Conservation (phyloP, 2,113 vertebrate species). For the Dipodomys merriami region DNA sequence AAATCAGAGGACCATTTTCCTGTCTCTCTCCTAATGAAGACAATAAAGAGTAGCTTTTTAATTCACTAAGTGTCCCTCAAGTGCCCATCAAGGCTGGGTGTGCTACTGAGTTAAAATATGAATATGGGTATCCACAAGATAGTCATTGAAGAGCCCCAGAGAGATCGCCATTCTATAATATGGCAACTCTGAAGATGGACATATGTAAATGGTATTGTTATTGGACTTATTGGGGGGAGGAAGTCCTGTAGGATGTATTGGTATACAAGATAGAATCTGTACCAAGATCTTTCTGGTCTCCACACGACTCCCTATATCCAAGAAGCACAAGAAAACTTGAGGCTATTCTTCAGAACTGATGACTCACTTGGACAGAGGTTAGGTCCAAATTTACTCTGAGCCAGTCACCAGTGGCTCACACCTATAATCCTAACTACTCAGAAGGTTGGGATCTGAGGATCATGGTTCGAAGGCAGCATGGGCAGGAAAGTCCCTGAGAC, state of each 20-base stretch:
- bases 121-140: background rate
- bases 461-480: too few species aligned
- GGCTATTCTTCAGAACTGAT: background rate
- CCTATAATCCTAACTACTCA: too few species aligned
- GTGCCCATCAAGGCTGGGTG: background rate
- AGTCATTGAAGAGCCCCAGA: background rate
- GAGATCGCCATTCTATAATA: background rate
- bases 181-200: background rate
- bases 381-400: background rate
- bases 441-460: too few species aligned
- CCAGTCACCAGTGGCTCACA: too few species aligned
- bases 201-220: background rate
- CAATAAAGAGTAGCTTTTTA: background rate
- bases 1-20: background rate
- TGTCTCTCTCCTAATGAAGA: background rate
- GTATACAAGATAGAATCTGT: background rate
- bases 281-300: background rate
- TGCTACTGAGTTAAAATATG: background rate
- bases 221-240: too few species aligned
- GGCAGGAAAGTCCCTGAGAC: too few species aligned
- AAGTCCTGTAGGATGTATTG: background rate
- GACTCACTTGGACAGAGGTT: background rate
- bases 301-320: background rate
- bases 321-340: background rate
- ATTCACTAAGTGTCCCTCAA: background rate